Evolutionary conservation across 2,888 invertebrate species (phyloP), one percentile per base, ranked within the genome.

Genomic region (Himalopsyche tibetana): DNA sequence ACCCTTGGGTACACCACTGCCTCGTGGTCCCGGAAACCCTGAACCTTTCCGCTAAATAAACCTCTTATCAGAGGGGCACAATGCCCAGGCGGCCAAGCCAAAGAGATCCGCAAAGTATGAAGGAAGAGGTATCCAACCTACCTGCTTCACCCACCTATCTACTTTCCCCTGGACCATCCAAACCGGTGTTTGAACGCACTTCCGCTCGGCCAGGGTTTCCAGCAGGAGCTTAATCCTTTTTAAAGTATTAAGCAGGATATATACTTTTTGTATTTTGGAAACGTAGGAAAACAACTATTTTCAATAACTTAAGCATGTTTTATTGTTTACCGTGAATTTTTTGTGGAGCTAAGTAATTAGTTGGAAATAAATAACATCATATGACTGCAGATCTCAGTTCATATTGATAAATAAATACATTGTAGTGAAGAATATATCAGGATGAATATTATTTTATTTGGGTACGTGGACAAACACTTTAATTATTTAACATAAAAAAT

Each of bases 31-130:
- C 87, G 86, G 84, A 85, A 45, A 88, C 88, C 85, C 85, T 83
- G 84, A 86, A 88, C 87, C 87, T 88, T 88, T 88, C 88, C 88
- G 88, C 88, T 88, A 88, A 88, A 88, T 88, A 88, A 88, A 88
- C 88, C 88, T 88, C 88, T 88, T 88, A 88, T 88, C 88, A 86
- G 87, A 85, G 85, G 85, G 84, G 84, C 87, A 88, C 88, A 88
- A 88, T 88, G 88, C 87, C 87, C 87, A 84, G 87, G 87, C 88
- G 85, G 81, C 87, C 86, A 55, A 45, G 82, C 86, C 86, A 87
- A 87, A 87, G 87, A 86, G 88, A 88, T 85, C 88, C 51, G 42
- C 74, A 82, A 55, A 55, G 55, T 82, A 55, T 82, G 38, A 82
- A 55, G 82, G 55, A 82, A 82, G n/a, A 55, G 82, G 51, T 82